Conservation (phyloP, 2,113 vertebrate genomes). For the Podarcis cretensis region DNA sequence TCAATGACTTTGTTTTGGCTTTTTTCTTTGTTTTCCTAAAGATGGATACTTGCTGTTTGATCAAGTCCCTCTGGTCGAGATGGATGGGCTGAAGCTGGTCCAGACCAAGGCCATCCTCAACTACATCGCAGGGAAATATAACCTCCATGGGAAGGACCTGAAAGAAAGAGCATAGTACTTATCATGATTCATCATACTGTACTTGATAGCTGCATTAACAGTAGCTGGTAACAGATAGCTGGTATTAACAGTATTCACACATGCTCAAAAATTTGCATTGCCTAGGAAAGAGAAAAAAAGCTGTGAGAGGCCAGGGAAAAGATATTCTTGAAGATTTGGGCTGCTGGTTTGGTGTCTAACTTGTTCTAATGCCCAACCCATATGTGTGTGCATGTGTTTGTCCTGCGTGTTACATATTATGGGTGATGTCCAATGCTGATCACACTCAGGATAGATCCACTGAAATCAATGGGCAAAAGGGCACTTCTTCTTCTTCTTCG, state of each 20-base stretch:
- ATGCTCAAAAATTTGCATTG: neutral
- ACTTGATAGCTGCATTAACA: conserved; percentile 22
- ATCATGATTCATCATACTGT: neutral
- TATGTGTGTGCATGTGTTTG: neutral
- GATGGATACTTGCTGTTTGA: conserved; percentile 85
- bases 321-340: neutral
- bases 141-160: conserved; percentile 85
- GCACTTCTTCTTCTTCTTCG: too few relatives aligned
- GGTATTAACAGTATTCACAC: conserved; percentile 8
- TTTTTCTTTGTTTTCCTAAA: conserved; percentile 25
- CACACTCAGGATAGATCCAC: too few relatives aligned
- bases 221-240: too few relatives aligned
- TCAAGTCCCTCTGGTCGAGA: conserved; percentile 92
- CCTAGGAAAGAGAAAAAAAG: conserved; percentile 10
- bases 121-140: conserved; percentile 91
- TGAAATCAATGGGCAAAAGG: too few relatives aligned
- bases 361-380: neutral
- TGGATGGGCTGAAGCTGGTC: conserved; percentile 90
- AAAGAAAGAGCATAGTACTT: conserved; percentile 85
- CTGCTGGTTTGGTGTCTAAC: conserved; percentile 35
- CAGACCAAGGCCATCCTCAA: conserved; percentile 88
- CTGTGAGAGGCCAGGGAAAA: neutral
- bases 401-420: neutral
- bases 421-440: too few relatives aligned
- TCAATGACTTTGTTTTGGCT: conserved; percentile 49